Base-by-base conservation (phyloP, 2,888 invertebrate species). In the Chalcosyrphus nemorum region DNA sequence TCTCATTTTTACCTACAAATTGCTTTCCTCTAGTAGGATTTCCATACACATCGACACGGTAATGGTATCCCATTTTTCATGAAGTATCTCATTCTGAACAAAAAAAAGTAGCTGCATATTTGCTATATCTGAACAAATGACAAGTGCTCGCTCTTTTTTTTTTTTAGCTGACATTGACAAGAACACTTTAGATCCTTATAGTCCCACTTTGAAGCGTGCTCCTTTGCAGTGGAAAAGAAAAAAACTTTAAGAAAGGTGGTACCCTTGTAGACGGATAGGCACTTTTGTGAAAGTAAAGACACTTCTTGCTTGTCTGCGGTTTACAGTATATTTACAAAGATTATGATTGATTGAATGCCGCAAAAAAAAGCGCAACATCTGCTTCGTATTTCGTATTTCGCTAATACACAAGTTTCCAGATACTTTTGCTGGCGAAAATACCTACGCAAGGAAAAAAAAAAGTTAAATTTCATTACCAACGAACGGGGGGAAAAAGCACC, bases 381-480 rank as follows among this genome's bases (percentile, higher is more conserved):
- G 65, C 35, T 50, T 5, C 1, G 35, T n/a, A 50, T 61, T 45
- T 61, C n/a, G 61, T 45, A 41, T 41, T 41, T 61, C 50, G 50
- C 35, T 65, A 65, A 65, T 65, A 38, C 35, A 15, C 50, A 65
- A 65, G 50, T 65, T 65, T 50, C 13, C 7, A 35, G 65, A 15
- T 35, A 50, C 15, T 38, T 35, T 50, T 15, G 9, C 50, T 4
- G 4, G 4, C 29, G n/a, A 7, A 29, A 4, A 41, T 15, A 45
- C 29, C 32, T 35, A 63, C 63, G 47, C 35, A 45, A n/a, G 13
- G 24, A 50, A 50, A 50, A 63, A 63, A 21, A 50, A 50, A 63
- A 63, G 32, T 63, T 63, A 47, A 50, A 50, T 65, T 65, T 50
- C 50, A 50, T 65, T 50, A 65, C 15, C n/a, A 50, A 15, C n/a